Base-by-base conservation (phyloP, 2,797 vertebrate genomes). In the Cirrhinus mrigala region DNA sequence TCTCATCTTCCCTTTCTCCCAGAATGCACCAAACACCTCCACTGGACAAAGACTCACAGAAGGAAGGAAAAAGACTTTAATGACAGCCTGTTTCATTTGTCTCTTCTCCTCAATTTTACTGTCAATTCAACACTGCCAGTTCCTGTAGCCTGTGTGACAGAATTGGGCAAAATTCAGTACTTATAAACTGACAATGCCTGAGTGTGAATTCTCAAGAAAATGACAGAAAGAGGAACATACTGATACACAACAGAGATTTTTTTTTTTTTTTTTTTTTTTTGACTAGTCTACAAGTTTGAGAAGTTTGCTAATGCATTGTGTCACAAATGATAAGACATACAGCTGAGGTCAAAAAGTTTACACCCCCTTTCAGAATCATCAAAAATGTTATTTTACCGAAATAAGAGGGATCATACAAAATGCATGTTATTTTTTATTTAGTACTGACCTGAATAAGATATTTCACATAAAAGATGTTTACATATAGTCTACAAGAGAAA, bases 1-100 rank as follows among this genome's bases (percentile, higher is more conserved):
- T 54, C 70, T 81, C 66, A 82, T 81, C 56, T 84, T 73, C 58
- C 37, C 82, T 84, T 75, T 85, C 64, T 50, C 70, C 79, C 80
- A 84, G 74, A 68, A 70, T 60, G 29, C 69, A 68, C 62, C 81
- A 77, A 70, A 85, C 81, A 58, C 62, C 73, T 82, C 79, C 12
- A 48, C 15, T 69, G 82, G 88, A 86, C 74, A 81, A 66, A 79
- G 64, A 83, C 60, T 60, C 44, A 69, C 70, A 52, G 46, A 68
- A 85, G 71, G 44, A 77, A 40, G 56, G 54, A 33, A 77, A 58
- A 46, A 56, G 24, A 58, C 85, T 86, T 89, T 85, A 87, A 79
- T 79, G 89, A 85, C 79, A 48, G 79, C 6, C 18, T 27, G 77
- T 81, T 81, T 76, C 29, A 58, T 86, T 68, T 84, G 27, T 16